Conservation (phyloP, 2,797 vertebrate species). For the Hemibagrus guttatus region DNA sequence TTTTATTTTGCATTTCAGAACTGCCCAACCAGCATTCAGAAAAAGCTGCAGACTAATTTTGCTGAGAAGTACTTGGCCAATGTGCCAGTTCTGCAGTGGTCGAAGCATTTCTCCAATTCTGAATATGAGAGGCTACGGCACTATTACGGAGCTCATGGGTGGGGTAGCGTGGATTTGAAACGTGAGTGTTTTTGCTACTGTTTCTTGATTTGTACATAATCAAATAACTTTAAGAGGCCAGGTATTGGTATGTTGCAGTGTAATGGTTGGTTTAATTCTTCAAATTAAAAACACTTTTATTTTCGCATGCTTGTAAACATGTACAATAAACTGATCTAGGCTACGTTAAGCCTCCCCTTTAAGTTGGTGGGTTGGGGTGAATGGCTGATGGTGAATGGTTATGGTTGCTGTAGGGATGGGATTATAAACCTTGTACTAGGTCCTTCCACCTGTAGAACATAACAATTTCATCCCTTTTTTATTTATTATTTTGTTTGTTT, state of each 20-base stretch:
- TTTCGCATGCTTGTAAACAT: background rate
- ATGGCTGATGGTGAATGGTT: background rate
- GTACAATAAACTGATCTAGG: background rate
- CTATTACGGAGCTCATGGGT: background rate
- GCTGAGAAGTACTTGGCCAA: background rate
- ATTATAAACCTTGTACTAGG: background rate
- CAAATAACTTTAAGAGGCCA: background rate
- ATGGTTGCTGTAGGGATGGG: background rate
- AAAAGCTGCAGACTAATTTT: background rate
- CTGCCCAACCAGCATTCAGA: conserved; percentile 11
- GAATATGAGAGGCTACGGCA: conserved; percentile 7
- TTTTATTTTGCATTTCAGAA: conserved; percentile 1
- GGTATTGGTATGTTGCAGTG: background rate
- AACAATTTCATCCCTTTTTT: background rate
- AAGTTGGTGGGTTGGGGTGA: no score
- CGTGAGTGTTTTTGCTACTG: background rate
- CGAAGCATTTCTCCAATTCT: background rate
- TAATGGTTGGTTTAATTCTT: background rate
- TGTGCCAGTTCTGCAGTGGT: conserved; percentile 13
- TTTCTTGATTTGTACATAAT: background rate
- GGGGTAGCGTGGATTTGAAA: background rate
- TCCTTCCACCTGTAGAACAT: background rate
- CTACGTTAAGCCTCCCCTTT: background rate
- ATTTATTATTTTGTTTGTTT: background rate
- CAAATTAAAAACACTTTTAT: background rate